These are phyloP conservation scores for Latrodectus elegans DNA, from an alignment of 2,888 invertebrate species.

Conservation along the genomic window DNA sequence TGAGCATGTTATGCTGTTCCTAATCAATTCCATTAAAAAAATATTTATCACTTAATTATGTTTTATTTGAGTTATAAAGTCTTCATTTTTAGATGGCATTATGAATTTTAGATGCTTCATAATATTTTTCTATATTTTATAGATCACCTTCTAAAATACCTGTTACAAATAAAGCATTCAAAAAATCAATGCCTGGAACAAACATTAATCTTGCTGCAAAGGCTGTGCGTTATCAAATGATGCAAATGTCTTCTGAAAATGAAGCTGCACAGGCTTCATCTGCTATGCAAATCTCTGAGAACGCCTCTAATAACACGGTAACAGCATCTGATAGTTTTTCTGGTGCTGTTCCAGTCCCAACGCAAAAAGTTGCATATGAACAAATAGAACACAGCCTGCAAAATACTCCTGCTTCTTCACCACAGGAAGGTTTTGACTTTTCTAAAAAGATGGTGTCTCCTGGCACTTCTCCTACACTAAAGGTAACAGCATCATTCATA, in stretches of 20 bases:
- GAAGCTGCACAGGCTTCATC: neutral
- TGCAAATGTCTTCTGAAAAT: neutral
- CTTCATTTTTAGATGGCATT: neutral
- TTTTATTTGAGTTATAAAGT: neutral
- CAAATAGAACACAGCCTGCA: conserved; percentile 74
- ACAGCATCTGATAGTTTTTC: conserved; percentile 74
- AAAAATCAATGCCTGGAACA: conserved; percentile 44
- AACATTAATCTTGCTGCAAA: conserved; percentile 57
- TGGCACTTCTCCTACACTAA: conserved; percentile 56
- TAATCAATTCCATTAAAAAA: no score
- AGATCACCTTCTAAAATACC: conserved; percentile 52
- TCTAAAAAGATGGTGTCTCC: conserved; percentile 39
- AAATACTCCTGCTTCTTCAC: conserved; percentile 57
- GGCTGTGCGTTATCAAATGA: conserved; percentile 37
- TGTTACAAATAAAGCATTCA: conserved; percentile 48
- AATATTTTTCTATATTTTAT: neutral
- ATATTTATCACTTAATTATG: no score
- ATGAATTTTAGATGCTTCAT: neutral
- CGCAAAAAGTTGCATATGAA: conserved; percentile 79
- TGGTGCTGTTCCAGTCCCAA: conserved; percentile 86
- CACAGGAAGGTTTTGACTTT: conserved; percentile 27
- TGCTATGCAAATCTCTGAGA: conserved; percentile 37
- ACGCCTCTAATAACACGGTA: neutral
- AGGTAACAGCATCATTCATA: conserved; percentile 1
- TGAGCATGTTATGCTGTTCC: no score